Evolutionary conservation across 2,797 vertebrate species (phyloP).

Genomic region (Taeniopygia guttata): DNA sequence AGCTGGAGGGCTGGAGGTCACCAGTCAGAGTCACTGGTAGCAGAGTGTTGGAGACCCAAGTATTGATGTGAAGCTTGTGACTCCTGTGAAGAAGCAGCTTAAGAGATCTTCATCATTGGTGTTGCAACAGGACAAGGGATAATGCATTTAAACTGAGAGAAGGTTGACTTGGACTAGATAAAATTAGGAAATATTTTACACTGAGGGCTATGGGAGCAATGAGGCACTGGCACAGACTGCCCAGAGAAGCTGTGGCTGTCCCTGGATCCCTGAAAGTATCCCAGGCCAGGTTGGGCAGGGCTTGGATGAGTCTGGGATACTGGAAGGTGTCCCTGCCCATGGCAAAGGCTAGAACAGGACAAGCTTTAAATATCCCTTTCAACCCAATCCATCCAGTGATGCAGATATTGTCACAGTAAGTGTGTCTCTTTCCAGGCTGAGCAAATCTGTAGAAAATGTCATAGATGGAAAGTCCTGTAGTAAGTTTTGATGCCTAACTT

Average conservation of each 20-base stretch:
- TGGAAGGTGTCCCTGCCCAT: neutral
- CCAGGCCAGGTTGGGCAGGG: fast-evolving
- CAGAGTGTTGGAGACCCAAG: neutral
- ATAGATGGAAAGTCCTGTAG: neutral
- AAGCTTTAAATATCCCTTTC: neutral
- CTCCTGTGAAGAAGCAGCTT: neutral
- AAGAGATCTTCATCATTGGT: neutral
- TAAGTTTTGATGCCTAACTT: neutral
- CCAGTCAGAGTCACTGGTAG: fast-evolving
- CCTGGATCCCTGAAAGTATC: neutral
- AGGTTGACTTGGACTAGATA: neutral
- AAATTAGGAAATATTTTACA: neutral
- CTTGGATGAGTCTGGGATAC: fast-evolving
- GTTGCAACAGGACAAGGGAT: neutral
- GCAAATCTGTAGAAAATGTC: neutral
- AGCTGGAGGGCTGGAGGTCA: neutral
- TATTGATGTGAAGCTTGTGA: neutral
- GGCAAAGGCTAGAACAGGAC: fast-evolving
- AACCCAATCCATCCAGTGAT: too few relatives aligned
- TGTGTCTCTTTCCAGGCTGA: neutral
- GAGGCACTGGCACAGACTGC: neutral
- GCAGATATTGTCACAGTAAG: neutral
- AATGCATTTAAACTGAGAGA: neutral
- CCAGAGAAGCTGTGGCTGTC: neutral
- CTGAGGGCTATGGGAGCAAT: fast-evolving